Conservation (phyloP, 2,888 invertebrate species). For the Synanthedon formicaeformis region DNA sequence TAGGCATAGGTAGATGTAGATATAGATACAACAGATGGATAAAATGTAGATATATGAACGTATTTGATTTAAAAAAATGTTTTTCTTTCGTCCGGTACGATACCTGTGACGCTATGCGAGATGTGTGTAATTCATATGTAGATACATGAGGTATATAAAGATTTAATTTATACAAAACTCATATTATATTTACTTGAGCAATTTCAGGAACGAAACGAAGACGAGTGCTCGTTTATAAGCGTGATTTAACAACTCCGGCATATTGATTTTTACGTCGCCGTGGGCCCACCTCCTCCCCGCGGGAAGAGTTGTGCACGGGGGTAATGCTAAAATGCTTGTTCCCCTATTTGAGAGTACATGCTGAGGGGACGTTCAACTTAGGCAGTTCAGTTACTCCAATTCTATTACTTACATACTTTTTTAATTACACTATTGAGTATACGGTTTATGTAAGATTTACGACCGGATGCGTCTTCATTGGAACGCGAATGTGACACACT, state of each 20-base stretch:
- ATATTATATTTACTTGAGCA: conserved; percentile 43
- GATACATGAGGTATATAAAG: conserved; percentile 1
- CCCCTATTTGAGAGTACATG: conserved; percentile 72
- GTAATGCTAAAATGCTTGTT: conserved; percentile 72
- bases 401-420: conserved; percentile 23
- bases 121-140: no score
- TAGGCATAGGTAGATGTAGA: no score
- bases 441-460: conserved; percentile 57
- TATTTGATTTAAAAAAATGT: no score
- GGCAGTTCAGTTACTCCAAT: conserved; percentile 32
- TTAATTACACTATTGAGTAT: conserved; percentile 35
- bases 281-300: conserved; percentile 64
- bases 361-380: conserved; percentile 55
- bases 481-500: conserved; percentile 63
- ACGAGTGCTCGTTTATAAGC: conserved; percentile 73
- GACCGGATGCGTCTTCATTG: conserved; percentile 61
- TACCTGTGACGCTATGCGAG: no score
- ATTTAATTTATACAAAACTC: conserved; percentile 31
- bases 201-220: conserved; percentile 69
- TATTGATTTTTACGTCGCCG: conserved; percentile 73
- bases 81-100: no score
- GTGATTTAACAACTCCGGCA: conserved; percentile 85
- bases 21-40: no score
- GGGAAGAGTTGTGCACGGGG: conserved; percentile 72
- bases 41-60: no score